A percentile compares a stretch with the other conserved stretches of the same genome.
Conservation (phyloP, 1,140 invertebrate species). For the Lepidostoma basale region DNA sequence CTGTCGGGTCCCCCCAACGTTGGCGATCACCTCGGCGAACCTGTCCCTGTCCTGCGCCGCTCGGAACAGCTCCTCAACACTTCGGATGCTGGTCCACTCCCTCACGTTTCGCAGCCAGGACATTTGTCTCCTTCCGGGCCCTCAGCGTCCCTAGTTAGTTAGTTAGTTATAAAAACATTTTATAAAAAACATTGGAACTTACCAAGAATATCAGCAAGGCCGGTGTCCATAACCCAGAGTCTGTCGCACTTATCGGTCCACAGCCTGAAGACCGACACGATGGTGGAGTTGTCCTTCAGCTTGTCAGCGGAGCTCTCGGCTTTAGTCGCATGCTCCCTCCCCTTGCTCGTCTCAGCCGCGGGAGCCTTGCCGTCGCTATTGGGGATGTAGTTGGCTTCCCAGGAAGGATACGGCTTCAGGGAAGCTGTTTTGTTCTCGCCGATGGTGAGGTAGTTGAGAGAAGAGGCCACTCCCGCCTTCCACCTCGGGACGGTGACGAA, state of each 20-base stretch:
- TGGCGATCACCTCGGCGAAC: too few species aligned
- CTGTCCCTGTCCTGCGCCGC: too few species aligned
- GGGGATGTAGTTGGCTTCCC: conserved; percentile 67
- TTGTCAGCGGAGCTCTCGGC: conserved; percentile 49
- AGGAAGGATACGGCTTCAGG: conserved; percentile 73
- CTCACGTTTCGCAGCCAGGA: too few species aligned
- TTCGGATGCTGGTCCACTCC: too few species aligned
- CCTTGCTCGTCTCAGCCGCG: conserved; percentile 38
- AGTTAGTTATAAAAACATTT: too few species aligned
- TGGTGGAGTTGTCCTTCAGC: conserved; percentile 61
- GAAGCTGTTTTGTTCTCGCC: conserved; percentile 63
- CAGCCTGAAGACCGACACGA: conserved; percentile 71
- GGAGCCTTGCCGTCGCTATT: conserved; percentile 50
- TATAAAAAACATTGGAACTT: conserved; percentile 39
- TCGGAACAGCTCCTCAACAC: too few species aligned
- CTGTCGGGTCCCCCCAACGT: too few species aligned
- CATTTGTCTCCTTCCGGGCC: too few species aligned
- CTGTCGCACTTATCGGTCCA: conserved; percentile 73
- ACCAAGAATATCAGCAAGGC: conserved; percentile 74
- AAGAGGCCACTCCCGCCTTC: conserved; percentile 74
- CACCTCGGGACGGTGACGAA: conserved; percentile 80
- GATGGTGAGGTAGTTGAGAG: conserved; percentile 72
- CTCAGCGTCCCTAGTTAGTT: too few species aligned
- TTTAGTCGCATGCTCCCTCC: conserved; percentile 51
- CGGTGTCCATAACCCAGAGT: conserved; percentile 77